These are phyloP conservation scores for Neomicropteryx cornuta DNA, from an alignment of 1,140 invertebrate genomes.

Conservation along the genomic window DNA sequence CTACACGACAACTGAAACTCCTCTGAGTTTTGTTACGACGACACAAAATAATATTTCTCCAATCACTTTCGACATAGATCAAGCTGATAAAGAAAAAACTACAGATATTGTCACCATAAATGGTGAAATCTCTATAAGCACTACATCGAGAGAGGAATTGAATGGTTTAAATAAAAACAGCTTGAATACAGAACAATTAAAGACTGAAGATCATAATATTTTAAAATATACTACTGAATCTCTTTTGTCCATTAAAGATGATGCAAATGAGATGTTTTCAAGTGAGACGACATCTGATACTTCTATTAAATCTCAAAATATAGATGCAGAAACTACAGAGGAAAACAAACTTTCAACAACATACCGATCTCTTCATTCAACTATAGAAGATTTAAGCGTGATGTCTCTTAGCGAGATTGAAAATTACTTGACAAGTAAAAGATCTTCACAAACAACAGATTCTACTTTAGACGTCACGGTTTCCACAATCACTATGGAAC, in stretches of 20 bases:
- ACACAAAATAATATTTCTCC: conserved; percentile 9
- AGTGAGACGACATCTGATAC: conserved; percentile 7
- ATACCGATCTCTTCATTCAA: conserved; percentile 20
- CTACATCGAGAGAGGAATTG: conserved; percentile 15
- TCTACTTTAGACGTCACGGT: no score
- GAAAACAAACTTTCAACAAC: conserved; percentile 13
- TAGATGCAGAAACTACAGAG: conserved; percentile 25
- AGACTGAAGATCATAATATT: conserved; percentile 14
- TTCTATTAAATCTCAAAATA: conserved; percentile 14
- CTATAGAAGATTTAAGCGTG: conserved; percentile 29
- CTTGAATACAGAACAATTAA: conserved; percentile 9
- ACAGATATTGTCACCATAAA: not conserved
- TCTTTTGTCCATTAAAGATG: no score
- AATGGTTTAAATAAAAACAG: conserved; percentile 17
- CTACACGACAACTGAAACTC: conserved; percentile 8
- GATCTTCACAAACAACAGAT: no score
- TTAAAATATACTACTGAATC: conserved; percentile 13
- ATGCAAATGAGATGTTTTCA: no score
- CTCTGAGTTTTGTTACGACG: conserved; percentile 6
- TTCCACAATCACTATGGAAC: no score
- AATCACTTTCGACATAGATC: no score
- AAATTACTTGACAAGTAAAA: no score
- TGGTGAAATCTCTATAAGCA: not conserved
- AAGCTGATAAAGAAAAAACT: conserved; percentile 14
- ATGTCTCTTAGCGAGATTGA: conserved; percentile 22